Conservation (phyloP, 2,888 invertebrate genomes). For the Oscheius sp. region DNA sequence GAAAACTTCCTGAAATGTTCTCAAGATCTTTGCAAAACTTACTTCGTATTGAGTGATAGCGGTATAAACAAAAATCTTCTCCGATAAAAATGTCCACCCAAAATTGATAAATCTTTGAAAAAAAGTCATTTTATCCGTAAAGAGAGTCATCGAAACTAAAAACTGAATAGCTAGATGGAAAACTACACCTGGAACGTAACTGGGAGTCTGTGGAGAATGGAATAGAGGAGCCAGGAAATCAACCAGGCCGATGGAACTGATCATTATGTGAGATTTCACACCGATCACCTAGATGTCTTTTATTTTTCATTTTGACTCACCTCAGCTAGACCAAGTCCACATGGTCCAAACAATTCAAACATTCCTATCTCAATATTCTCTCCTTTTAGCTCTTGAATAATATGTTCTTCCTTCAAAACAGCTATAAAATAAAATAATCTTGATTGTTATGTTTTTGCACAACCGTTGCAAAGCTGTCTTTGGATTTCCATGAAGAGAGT, state of each 20-base stretch:
- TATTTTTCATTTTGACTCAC: background rate
- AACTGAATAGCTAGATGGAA: background rate
- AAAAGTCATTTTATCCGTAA: constrained; percentile 16
- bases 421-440: background rate
- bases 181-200: constrained; percentile 15
- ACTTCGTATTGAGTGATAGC: constrained; percentile 1
- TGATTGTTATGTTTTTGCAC: background rate
- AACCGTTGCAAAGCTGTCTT: background rate
- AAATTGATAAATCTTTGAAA: constrained; percentile 20
- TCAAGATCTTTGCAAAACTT: background rate
- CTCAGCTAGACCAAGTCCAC: constrained; percentile 16
- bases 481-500: background rate
- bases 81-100: background rate
- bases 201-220: constrained; percentile 16
- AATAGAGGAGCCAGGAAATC: background rate
- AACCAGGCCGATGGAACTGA: constrained; percentile 15
- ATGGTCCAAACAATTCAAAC: constrained; percentile 13
- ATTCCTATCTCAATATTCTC: constrained; percentile 14
- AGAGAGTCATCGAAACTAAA: constrained; percentile 7
- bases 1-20: constrained; percentile 18
- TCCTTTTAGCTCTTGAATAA: background rate
- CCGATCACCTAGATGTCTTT: background rate
- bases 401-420: background rate
- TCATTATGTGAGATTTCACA: constrained; percentile 13
- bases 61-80: background rate